Evolutionary conservation across 2,113 vertebrate species (phyloP).

Genomic region (Sceloporus undulatus): DNA sequence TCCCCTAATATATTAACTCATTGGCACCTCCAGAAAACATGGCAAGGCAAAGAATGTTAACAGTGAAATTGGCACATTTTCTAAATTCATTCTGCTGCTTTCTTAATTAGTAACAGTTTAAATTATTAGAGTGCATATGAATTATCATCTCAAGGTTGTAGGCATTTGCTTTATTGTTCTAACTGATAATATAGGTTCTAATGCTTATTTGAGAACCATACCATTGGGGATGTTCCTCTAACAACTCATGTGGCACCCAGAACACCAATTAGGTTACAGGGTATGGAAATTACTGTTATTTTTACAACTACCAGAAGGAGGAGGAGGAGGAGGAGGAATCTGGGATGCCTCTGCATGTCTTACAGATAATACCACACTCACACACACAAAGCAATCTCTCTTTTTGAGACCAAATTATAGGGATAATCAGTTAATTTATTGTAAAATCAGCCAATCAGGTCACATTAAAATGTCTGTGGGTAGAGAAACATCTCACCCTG

Average conservation of each 20-base stretch:
- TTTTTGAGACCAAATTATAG: neutral
- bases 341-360: neutral
- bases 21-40: conserved; percentile 40
- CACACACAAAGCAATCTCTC: neutral
- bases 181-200: conserved; percentile 2
- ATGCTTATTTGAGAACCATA: neutral
- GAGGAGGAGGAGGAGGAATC: neutral
- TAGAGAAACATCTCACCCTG: too few relatives aligned
- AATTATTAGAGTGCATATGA: neutral
- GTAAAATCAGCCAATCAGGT: too few relatives aligned
- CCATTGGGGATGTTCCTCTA: neutral
- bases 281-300: too few relatives aligned
- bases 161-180: conserved; percentile 10
- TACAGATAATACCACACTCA: neutral
- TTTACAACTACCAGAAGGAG: neutral
- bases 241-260: neutral
- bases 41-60: conserved; percentile 53
- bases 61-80: conserved; percentile 21
- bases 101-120: conserved; percentile 25
- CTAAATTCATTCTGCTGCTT: conserved; percentile 1
- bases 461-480: too few relatives aligned
- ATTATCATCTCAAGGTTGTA: conserved; percentile 26
- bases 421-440: too few relatives aligned
- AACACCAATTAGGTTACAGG: neutral
- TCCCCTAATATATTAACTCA: conserved; percentile 59